Evolutionary conservation across 2,888 invertebrate species (phyloP), one percentile per base, ranked within the genome.

Genomic region (Cheilosia vernalis): DNA sequence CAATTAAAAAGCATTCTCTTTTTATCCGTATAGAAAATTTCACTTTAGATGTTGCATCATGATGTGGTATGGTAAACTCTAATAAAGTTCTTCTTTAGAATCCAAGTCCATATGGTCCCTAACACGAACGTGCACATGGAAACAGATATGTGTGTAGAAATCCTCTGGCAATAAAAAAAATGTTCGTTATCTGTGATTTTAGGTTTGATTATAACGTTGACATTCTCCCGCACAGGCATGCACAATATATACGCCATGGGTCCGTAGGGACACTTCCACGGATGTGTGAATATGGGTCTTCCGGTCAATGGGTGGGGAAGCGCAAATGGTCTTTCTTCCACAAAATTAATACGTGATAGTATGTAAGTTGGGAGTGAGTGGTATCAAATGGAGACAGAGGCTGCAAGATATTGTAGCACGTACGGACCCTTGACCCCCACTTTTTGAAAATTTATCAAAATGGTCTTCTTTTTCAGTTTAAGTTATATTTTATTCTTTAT

Each of bases 101-200:
- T 19, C 5, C 15, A 24, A 4, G 21, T 17, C 51, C 51, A 33
- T 55, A 63, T 61, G 61, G 19, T n/a, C 37, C n/a, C n/a, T n/a
- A n/a, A n/a, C n/a, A n/a, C 42, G 30, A 61, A 21, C 53, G 6
- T 37, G 37, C 10, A 37, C 37, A 4, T 37, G 37, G 3, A 13
- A 37, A 13, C 37, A 37, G 13, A 37, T 37, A 44, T 17, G 7
- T 17, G 53, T 33, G 17, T 49, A 40, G 17, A 42, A 27, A 9
- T 42, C 40, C 40, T 13, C 53, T 27, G 53, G 40, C 17, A 66
- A 27, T 61, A 70, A 49, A n/a, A 30, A 33, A 42, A 64, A 76
- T 69, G 70, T 44, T 56, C 21, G 24, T 72, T 64, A 60, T 66
- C 73, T 74, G 73, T 67, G 80, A 80, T 80, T 80, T 80, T 17